Evolutionary conservation across 1,140 invertebrate genomes (phyloP), one percentile per base, ranked within the genome.

Genomic region (Chelonus insularis): DNA sequence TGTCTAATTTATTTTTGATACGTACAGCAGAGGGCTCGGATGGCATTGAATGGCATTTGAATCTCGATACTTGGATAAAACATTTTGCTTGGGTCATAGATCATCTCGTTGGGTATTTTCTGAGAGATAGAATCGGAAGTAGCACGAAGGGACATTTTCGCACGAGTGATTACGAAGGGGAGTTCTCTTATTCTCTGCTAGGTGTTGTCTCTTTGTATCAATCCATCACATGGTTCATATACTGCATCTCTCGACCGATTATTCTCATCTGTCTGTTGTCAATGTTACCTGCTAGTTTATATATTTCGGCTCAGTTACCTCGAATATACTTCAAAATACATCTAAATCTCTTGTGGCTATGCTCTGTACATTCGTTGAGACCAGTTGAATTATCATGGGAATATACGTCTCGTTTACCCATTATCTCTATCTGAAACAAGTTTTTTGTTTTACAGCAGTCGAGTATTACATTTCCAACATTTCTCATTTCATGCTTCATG

Each of bases 261-360:
- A 66, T 74, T 72, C 68, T 70, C 66, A 68, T 68, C 59, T 66
- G 64, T 63, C 69, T 69, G 69, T 73, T 71, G 72, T 69, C 66
- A 65, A 50, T 59, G 63, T 23, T 68, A 60, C 64, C 61, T 52
- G 51, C 18, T 25, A 52, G 50, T 45, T 14, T 43, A 29, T 29
- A 43, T 32, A 41, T 34, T 45, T 57, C 12, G 12, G 25, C 21
- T 45, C 34, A 23, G 12, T 55, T 39, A 20, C 23, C 36, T 55
- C 16, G 4, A 39, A 55, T 55, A 18, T 16, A 23, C 7, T 16
- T 39, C 11, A 16, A n/a, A 37, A 16, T 12, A 25, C 45, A 6
- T 23, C 11, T 18, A 5, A 36, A 52, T 37, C 14, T 37, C 25
- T 9, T 23, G 23, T 48, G 21, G 11, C 8, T 48, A 11, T 48